Base-by-base conservation (phyloP, 1,140 invertebrate genomes). In the Ostrea edulis region DNA sequence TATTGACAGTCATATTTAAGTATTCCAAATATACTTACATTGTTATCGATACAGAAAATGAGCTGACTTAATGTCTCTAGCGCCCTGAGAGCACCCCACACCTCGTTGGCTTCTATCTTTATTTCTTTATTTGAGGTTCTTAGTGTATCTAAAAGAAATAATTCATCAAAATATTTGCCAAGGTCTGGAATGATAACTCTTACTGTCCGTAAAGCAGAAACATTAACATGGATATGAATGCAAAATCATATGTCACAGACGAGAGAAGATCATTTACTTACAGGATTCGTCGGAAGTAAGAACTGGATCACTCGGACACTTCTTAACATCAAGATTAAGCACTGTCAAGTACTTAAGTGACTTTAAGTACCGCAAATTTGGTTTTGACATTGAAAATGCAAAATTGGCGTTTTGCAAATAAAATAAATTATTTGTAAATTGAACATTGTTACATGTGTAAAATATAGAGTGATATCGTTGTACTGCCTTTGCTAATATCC, bases 401-500 rank as follows among this genome's bases (percentile, higher is more conserved):
- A 65, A 77, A 20, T 62, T 62, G 35, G 54, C 53, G 25, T 86
- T 82, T 89, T 87, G 65, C 89, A 83, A 85, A 82, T 53, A 88
- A 90, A 82, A 93, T 92, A 82, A 58, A 29, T 90, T 90, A 58
- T 91, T 88, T 71, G 91, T 86, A 88, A 86, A 86, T 22, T 90
- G 90, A 62, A 85, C 85, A 8, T 89, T 17, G 17, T 87, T 54
- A 52, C 90, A 90, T 29, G 89, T 85, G 7, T 95, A 92, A 8
- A 96, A 95, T 5, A 94, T 90, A 22, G 90, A 86, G 84, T 91
- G 94, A 88, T 96, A 96, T 86, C 96, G 92, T 77, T 95, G 90
- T 17, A 96, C 91, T 0, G 96, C 96, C 53, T 95, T 92, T 20
- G 94, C 93, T 52, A 97, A 90, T 81, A 96, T 94, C 86, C 95